Evolutionary conservation across 2,113 vertebrate species (phyloP), one percentile per base, ranked within the genome.

Genomic region (Hemichromis elongatus): DNA sequence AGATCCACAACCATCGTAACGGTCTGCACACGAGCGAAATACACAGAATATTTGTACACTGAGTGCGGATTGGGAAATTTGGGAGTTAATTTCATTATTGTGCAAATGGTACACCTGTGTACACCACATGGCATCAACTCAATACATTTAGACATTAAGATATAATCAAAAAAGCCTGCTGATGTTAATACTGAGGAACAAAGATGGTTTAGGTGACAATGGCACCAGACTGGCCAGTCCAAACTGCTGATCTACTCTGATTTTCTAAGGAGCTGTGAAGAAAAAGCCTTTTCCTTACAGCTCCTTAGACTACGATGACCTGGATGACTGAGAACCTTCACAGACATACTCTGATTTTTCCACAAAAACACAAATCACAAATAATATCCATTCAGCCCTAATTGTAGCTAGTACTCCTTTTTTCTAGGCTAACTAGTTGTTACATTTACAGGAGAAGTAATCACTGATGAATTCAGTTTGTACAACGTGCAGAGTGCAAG

Each of bases 121-220:
- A n/a, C n/a, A n/a, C 7, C 63, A 24, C 35, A 42, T 68, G 35
- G n/a, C 63, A 68, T 12, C 63, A 68, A 68, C 35, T 42, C 63
- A 0, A 24, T 42, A n/a, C 35, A 42, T 42, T 68, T 42, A 68
- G 0, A 24, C 63, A 68, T 68, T 0, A 42, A 42, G 7, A 68
- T 37, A 42, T 9, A 40, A 14, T 24, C 35, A 42, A 42, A 66
- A 66, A 19, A 40, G 21, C 33, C 0, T 9, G 1, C n/a, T 66
- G 61, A 66, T 40, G 33, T 66, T 40, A 8, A 66, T 40, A 6
- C 61, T 66, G 19, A 66, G 61, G 19, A 66, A 37, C 61, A 40
- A 66, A 66, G 61, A 2, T 66, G 0, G 33, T 66, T 66, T 14
- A 66, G 40, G 61, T 5, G 19, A 9, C 0, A 10, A 37, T 12